Percentiles rank a stretch among this genome's conserved stretches.
phyloP scores from a whole-genome alignment of 2,888 invertebrate genomes.

The Sesamia inferens region DNA sequence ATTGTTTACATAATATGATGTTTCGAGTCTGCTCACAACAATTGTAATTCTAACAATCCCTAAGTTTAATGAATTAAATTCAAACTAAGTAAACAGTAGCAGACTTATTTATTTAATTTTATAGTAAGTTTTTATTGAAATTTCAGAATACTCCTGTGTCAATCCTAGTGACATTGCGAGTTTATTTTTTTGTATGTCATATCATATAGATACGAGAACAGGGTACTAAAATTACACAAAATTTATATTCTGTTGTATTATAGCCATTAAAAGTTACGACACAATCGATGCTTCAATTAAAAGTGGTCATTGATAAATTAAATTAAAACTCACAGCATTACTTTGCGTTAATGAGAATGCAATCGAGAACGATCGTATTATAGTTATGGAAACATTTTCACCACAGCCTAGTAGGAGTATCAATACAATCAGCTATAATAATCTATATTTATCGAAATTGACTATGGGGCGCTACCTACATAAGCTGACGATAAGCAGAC shows the following conservation, averaged over 20 bases:
- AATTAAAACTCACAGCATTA: conserved; percentile 53
- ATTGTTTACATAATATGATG: too few relatives aligned
- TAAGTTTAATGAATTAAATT: not conserved
- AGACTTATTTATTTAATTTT: too few relatives aligned
- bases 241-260: conserved; percentile 2
- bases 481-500: conserved; percentile 50
- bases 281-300: conserved; percentile 49
- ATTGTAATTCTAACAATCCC: not conserved
- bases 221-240: not conserved
- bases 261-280: conserved; percentile 37
- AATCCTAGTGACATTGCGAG: too few relatives aligned
- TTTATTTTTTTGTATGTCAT: not conserved
- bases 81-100: not conserved
- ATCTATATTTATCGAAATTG: conserved; percentile 27
- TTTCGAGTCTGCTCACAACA: not conserved
- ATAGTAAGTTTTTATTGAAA: too few relatives aligned
- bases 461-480: conserved; percentile 1
- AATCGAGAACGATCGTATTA: conserved; percentile 52
- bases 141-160: too few relatives aligned
- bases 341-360: conserved; percentile 51
- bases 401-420: conserved; percentile 18
- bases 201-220: not conserved
- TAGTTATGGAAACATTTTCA: conserved; percentile 54
- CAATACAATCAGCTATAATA: conserved; percentile 17
- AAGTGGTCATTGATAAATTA: conserved; percentile 47